Percentiles rank a stretch among this genome's conserved stretches.
These are phyloP conservation scores for Oncorhynchus kisutch DNA, from an alignment of 2,113 vertebrate species.

Conservation along the genomic window DNA sequence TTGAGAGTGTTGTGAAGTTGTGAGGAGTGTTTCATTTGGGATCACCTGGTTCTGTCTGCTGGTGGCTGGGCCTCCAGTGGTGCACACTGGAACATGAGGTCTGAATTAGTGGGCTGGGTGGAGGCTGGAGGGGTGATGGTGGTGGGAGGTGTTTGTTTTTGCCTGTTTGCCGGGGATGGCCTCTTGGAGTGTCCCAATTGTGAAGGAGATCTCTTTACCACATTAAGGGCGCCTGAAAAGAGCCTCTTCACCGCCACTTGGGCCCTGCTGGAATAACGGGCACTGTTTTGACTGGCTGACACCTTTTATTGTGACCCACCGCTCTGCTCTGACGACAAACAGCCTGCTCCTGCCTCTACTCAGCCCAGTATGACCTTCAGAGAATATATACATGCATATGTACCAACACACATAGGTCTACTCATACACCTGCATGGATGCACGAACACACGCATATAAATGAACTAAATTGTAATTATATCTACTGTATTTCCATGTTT, in stretches of 20 bases:
- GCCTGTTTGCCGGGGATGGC: conserved; percentile 71
- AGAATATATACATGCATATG: not conserved
- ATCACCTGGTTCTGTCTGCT: not conserved
- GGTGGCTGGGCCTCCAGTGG: not conserved
- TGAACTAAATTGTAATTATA: no score
- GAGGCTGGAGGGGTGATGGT: conserved; percentile 31
- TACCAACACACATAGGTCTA: not conserved
- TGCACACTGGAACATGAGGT: conserved; percentile 20
- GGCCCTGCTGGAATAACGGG: conserved; percentile 67
- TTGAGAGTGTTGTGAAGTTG: not conserved
- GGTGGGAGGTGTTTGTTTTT: conserved; percentile 64
- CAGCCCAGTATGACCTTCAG: not conserved
- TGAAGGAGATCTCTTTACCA: conserved; percentile 78
- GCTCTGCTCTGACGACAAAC: conserved; percentile 41
- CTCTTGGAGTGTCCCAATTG: conserved; percentile 77
- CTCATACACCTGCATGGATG: no score
- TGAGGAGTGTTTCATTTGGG: no score
- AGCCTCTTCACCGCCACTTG: conserved; percentile 75
- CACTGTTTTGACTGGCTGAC: conserved; percentile 80
- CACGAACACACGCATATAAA: no score
- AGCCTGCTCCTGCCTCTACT: conserved; percentile 44
- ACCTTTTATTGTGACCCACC: conserved; percentile 70
- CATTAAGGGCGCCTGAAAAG: conserved; percentile 75
- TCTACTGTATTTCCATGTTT: no score
- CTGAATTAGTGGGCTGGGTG: conserved; percentile 17